phyloP scores from a whole-genome alignment of 2,113 vertebrate species.

The Chauna torquata region DNA sequence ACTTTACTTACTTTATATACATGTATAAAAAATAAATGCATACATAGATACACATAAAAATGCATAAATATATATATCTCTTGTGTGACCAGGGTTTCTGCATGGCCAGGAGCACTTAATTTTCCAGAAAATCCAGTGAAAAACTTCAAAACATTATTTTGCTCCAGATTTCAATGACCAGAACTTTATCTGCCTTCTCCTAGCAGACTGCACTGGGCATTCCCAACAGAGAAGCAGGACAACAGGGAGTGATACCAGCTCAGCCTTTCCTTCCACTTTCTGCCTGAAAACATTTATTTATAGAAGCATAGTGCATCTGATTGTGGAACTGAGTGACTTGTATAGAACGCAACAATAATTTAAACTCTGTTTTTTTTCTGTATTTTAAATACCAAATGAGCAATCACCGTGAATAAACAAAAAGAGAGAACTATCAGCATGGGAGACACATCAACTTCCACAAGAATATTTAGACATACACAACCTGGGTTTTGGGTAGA shows the following conservation, averaged over 20 bases:
- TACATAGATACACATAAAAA: not conserved
- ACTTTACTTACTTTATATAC: not conserved
- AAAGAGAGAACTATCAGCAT: not conserved
- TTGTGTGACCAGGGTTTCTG: not conserved
- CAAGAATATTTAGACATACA: not conserved
- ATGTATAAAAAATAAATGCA: not conserved
- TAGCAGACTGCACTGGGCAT: not conserved
- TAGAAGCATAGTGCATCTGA: not conserved
- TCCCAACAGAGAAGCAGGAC: not conserved
- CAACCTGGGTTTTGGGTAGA: not conserved
- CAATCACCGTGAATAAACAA: not conserved
- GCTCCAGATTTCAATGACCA: no score
- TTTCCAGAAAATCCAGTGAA: not conserved
- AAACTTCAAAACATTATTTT: not conserved
- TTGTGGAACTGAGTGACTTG: not conserved
- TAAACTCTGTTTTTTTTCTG: not conserved
- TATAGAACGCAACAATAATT: not conserved
- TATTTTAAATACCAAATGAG: not conserved
- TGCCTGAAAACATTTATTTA: not conserved
- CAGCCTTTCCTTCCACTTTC: not conserved
- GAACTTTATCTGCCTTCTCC: not conserved
- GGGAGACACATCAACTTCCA: not conserved
- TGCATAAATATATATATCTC: not conserved
- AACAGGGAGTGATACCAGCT: not conserved
- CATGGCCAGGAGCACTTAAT: not conserved